Base-by-base conservation (phyloP, 2,113 vertebrate species). In the Paradoxurus hermaphroditus region DNA sequence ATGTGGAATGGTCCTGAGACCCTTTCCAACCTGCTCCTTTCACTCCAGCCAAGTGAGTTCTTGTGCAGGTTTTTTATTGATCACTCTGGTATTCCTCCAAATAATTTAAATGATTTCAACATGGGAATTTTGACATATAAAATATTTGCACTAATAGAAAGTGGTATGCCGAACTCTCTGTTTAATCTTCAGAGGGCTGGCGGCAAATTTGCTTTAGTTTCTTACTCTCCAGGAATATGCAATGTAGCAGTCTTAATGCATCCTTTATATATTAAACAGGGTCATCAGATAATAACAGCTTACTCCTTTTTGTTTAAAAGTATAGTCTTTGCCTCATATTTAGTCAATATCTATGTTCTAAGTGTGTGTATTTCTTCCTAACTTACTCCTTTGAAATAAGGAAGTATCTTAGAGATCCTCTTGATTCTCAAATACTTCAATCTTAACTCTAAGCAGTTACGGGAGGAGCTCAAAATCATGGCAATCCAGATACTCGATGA, bases 361-460 rank as follows among this genome's bases (percentile, higher is more conserved):
- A 94, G 11, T 12, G 65, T 86, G 11, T 36, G 2, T 85, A 73
- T 72, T 90, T 53, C 36, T 75, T 2, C 9, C 4, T 86, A 34
- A 90, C 51, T 62, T 68, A 75, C 44, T 89, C 36, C 12, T 86
- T 78, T 90, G n/a, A 86, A 94, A 27, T 68, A 63, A 7, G 1
- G 1, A 72, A 91, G 1, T 25, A n/a, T 81, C 2, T 81, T 84
- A 67, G 13, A 49, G 14, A 56, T 51, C 8, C 25, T 5, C 21
- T 92, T 68, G 46, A 63, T 86, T 95, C 41, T 72, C 88, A 90
- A 77, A 62, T 63, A 51, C 34, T 92, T 91, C 46, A 79, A 89
- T 49, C 16, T 78, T 86, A 12, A 86, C 19, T 79, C 62, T 75
- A 62, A 87, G 16, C 10, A 86, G 19, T 89, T 67, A 79, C 62